A percentile compares a stretch with the other conserved stretches of the same genome.
Evolutionary conservation across 2,888 invertebrate species (phyloP).

Genomic region (Drosophila lacicola): DNA sequence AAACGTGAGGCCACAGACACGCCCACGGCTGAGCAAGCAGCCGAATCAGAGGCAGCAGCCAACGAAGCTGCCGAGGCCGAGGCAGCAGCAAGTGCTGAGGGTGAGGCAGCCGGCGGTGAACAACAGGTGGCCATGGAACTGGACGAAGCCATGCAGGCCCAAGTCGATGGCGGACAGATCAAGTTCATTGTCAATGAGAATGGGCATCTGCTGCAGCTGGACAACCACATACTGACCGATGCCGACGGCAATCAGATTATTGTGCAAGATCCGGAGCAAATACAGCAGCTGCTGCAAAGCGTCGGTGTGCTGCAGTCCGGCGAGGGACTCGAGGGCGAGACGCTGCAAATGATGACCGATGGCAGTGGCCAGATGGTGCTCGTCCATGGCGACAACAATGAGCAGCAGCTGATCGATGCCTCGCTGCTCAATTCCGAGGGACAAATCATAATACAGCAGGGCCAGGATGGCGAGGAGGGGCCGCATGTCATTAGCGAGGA

Average conservation of each 20-base stretch:
- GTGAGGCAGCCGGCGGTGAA: conserved; percentile 61
- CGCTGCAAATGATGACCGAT: conserved; percentile 85
- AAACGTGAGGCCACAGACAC: conserved; percentile 50
- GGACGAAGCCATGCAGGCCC: conserved; percentile 85
- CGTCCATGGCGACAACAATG: conserved; percentile 85
- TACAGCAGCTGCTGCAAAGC: conserved; percentile 85
- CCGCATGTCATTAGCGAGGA: conserved; percentile 85
- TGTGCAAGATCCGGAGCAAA: conserved; percentile 85
- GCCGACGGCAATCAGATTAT: conserved; percentile 85
- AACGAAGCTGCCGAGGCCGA: conserved; percentile 61
- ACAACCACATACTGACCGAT: conserved; percentile 85
- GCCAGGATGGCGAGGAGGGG: conserved; percentile 84
- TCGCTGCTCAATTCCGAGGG: conserved; percentile 85
- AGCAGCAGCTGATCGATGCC: conserved; percentile 85
- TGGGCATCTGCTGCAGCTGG: conserved; percentile 84
- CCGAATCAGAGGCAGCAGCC: conserved; percentile 53
- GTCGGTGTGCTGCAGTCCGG: conserved; percentile 85
- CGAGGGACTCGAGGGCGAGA: conserved; percentile 85
- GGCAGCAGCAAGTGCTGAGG: conserved; percentile 52
- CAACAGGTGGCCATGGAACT: conserved; percentile 85
- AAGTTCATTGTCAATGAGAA: conserved; percentile 85
- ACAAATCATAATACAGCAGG: conserved; percentile 85
- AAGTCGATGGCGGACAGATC: conserved; percentile 85
- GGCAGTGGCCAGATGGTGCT: conserved; percentile 85
- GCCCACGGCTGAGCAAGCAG: conserved; percentile 49